Evolutionary conservation across 1,140 invertebrate genomes (phyloP), one percentile per base, ranked within the genome.

Genomic region (Drosophila kohkoa): DNA sequence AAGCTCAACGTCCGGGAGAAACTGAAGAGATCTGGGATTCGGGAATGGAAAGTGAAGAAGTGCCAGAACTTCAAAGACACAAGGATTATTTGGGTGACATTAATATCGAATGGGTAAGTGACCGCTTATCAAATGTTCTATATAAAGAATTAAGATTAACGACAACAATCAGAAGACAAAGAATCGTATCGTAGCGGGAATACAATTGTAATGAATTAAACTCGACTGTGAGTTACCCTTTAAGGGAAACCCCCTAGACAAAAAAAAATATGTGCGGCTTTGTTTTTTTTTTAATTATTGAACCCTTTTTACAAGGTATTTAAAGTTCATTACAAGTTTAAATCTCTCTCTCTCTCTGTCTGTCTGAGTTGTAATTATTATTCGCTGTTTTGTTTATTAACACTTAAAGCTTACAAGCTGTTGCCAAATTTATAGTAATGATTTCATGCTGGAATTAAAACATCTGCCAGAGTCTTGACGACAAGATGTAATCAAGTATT

Each of bases 341-440:
- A 41, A 10, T 41, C 8, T 10, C 15, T 25, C 20, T 20, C 20
- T 25, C 20, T 20, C 20, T 3, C 20, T 25, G 2, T 20, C 20
- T 20, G 20, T 25, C 20, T 25, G 20, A 48, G 20, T 10, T 25
- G 20, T 49, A 11, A 49, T 28, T 11, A 28, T 28, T 3, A 49
- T 11, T 11, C 16, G 10, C 16, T 25, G n/a, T 15, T 28, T 49
- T 49, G 15, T n/a, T 49, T 20, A 49, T 28, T 10, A 49, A 11
- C 16, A 28, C 20, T 49, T 49, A 49, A 49, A 25, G 15, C 16
- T 20, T 49, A 20, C 7, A 49, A 49, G 15, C 8, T 8, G 2
- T 52, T 52, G 60, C 48, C 32, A 38, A n/a, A 32, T 63, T 10
- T 52, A 43, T 52, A 64, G 32, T 28, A 41, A 64, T 64, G 60